phyloP scores from a whole-genome alignment of 2,888 invertebrate species.

The Rhagium mordax region DNA sequence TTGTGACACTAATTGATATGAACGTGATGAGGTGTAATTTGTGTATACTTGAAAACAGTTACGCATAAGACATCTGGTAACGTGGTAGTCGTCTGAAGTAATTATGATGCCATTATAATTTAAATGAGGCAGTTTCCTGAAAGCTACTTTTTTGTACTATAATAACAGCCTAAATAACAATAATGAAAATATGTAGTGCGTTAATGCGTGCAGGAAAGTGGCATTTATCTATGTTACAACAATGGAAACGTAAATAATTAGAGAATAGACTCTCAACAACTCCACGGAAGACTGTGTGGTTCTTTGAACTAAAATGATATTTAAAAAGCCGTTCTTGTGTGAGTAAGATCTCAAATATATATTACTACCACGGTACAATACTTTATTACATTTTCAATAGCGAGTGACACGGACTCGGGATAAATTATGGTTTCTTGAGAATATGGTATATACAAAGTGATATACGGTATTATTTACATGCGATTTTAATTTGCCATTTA shows the following conservation, averaged over 20 bases:
- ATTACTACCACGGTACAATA: conserved; percentile 4
- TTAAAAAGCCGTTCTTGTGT: conserved; percentile 7
- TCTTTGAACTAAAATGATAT: conserved; percentile 12
- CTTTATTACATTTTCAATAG: conserved; percentile 10
- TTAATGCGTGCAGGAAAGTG: conserved; percentile 18
- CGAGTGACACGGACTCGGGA: not conserved
- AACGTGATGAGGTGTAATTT: too few species aligned
- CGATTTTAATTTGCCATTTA: not conserved
- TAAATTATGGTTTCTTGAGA: conserved; percentile 6
- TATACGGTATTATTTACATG: conserved; percentile 1
- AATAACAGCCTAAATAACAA: conserved; percentile 12
- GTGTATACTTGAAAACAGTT: too few species aligned
- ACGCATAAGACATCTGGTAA: too few species aligned
- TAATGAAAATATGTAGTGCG: conserved; percentile 20
- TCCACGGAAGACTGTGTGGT: not conserved
- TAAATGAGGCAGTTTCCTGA: not conserved
- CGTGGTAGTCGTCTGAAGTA: not conserved
- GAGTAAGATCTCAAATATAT: not conserved
- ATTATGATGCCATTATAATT: not conserved
- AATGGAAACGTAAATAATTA: conserved; percentile 18
- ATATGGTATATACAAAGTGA: not conserved
- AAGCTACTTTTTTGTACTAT: not conserved
- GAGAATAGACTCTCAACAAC: conserved; percentile 1
- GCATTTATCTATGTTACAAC: conserved; percentile 18
- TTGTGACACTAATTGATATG: too few species aligned